Evolutionary conservation across 2,888 invertebrate species (phyloP).

Genomic region (Dryobota labecula): DNA sequence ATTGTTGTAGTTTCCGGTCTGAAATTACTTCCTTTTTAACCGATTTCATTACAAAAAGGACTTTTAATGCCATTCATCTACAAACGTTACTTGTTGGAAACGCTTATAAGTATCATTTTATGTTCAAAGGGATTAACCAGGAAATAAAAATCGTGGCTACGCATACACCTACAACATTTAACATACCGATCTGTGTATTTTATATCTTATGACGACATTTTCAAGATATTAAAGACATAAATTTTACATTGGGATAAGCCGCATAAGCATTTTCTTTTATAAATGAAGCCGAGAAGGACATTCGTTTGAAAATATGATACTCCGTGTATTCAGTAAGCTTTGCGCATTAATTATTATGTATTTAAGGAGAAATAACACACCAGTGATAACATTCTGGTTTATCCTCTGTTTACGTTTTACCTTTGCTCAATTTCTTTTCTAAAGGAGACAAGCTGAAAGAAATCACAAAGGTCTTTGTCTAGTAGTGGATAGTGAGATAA

Average conservation of each 20-base stretch:
- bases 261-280: conserved; percentile 58
- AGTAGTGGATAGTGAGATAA: not conserved
- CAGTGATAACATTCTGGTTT: conserved; percentile 8
- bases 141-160: conserved; percentile 47
- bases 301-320: conserved; percentile 50
- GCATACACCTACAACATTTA: conserved; percentile 35
- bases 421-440: not conserved
- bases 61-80: conserved; percentile 8
- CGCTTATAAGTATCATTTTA: conserved; percentile 36
- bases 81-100: conserved; percentile 1
- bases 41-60: conserved; percentile 22
- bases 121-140: conserved; percentile 41
- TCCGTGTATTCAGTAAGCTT: conserved; percentile 26
- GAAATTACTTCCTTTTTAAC: conserved; percentile 36
- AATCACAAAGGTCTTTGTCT: not conserved
- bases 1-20: conserved; percentile 52
- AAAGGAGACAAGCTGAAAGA: not conserved
- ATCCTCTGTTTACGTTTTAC: not conserved
- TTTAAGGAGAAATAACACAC: conserved; percentile 10
- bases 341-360: conserved; percentile 43
- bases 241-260: conserved; percentile 62
- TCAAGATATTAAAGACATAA: conserved; percentile 64
- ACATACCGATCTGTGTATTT: conserved; percentile 48
- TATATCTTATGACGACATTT: conserved; percentile 47
- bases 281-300: conserved; percentile 51